These are phyloP conservation scores for Arion vulgaris DNA, from an alignment of 1,140 invertebrate species.

Conservation along the genomic window DNA sequence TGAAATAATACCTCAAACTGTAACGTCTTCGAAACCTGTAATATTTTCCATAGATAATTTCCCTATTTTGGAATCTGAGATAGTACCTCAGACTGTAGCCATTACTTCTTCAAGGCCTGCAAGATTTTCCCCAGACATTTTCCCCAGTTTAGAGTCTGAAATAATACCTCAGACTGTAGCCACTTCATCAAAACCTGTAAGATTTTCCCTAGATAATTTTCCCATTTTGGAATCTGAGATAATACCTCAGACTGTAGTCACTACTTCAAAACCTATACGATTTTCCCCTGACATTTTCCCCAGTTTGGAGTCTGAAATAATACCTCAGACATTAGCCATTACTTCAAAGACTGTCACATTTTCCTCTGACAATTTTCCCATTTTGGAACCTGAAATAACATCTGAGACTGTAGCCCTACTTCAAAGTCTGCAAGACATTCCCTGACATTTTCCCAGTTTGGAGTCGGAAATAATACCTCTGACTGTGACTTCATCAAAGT, in stretches of 20 bases:
- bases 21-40: no score
- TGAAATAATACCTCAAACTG: no score
- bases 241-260: no score
- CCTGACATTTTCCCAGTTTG: neutral
- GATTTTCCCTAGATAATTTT: neutral
- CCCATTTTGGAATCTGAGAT: neutral
- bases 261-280: neutral
- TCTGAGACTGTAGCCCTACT: neutral
- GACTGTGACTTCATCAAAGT: no score
- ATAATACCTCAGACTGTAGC: neutral
- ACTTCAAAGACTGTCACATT: neutral
- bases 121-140: neutral
- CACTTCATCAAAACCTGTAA: neutral
- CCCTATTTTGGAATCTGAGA: neutral
- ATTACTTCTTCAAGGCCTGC: neutral
- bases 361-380: neutral
- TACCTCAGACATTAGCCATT: neutral
- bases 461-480: neutral
- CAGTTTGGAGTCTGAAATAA: neutral
- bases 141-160: neutral
- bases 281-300: neutral
- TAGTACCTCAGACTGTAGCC: neutral
- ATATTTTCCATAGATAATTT: neutral
- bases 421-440: neutral
- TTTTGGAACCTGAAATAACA: neutral